Evolutionary conservation across 2,888 invertebrate genomes (phyloP).

Genomic region (Hydriomena furcata): DNA sequence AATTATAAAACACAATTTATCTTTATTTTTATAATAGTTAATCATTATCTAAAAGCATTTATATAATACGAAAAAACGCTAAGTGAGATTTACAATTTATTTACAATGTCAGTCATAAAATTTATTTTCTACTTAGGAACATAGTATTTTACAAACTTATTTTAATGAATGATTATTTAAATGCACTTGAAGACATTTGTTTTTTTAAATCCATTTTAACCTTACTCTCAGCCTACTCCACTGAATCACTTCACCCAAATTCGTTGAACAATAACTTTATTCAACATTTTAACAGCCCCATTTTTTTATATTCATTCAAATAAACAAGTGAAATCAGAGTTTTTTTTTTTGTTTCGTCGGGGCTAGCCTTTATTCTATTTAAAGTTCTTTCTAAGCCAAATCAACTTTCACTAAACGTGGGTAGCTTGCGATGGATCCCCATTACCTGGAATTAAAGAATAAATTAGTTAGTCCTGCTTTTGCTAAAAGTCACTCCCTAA

Average conservation of each 20-base stretch:
- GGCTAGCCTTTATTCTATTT: not conserved
- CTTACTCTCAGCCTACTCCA: no score
- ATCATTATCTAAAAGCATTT: constrained; percentile 2
- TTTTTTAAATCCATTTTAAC: not conserved
- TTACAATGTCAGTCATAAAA: constrained; percentile 52
- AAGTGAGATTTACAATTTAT: constrained; percentile 37
- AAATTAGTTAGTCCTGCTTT: not conserved
- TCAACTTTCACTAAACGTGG: constrained; percentile 62
- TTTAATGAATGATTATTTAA: constrained; percentile 17
- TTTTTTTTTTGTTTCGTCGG: not conserved
- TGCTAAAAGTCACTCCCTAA: no score
- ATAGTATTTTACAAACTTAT: constrained; percentile 53
- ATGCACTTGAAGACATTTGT: constrained; percentile 18
- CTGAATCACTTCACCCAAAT: no score
- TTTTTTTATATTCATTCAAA: no score
- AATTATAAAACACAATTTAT: no score
- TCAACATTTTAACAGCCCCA: no score
- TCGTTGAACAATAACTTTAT: no score
- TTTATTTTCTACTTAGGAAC: constrained; percentile 55
- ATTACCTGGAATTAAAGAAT: constrained; percentile 65
- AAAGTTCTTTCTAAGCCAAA: not conserved
- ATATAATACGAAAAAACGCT: constrained; percentile 21
- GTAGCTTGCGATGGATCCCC: constrained; percentile 66
- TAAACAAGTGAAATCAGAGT: no score
- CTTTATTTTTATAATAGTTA: not conserved